Percentiles rank a stretch among this genome's conserved stretches.
Evolutionary conservation across 2,113 vertebrate genomes (phyloP).

Genomic region (Pungitius pungitius): DNA sequence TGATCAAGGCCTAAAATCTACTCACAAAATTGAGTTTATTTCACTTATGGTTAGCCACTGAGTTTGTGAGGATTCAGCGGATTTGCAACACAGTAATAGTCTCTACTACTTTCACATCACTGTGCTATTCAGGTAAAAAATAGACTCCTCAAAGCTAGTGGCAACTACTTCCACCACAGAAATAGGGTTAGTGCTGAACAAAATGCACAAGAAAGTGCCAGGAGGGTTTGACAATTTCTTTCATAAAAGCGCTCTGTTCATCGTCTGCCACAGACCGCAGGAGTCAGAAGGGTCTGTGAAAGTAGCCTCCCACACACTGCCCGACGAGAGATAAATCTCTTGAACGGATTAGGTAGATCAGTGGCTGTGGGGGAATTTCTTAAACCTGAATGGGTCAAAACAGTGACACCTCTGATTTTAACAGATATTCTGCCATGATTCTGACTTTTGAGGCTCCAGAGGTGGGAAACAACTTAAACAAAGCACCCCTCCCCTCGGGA

Average conservation of each 20-base stretch:
- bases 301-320: conserved; percentile 67
- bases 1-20: conserved; percentile 28
- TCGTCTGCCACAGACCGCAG: conserved; percentile 61
- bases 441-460: conserved; percentile 19
- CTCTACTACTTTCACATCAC: conserved; percentile 47
- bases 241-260: conserved; percentile 59
- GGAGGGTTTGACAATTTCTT: conserved; percentile 43
- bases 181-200: conserved; percentile 43
- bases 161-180: conserved; percentile 33
- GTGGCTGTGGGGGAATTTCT: conserved; percentile 5
- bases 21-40: background rate
- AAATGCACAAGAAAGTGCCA: conserved; percentile 46
- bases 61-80: conserved; percentile 2
- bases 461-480: conserved; percentile 16
- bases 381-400: background rate
- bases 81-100: conserved; percentile 25
- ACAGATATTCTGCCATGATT: conserved; percentile 23
- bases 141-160: conserved; percentile 38
- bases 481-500: conserved; percentile 21
- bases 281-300: conserved; percentile 72
- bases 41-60: background rate
- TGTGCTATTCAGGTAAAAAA: conserved; percentile 56
- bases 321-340: conserved; percentile 57
- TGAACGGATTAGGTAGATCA: conserved; percentile 39
- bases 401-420: background rate